Conservation (phyloP, 30 jellyfish, hydroid and myxozoan genomes). For the Aurelia sp. region DNA sequence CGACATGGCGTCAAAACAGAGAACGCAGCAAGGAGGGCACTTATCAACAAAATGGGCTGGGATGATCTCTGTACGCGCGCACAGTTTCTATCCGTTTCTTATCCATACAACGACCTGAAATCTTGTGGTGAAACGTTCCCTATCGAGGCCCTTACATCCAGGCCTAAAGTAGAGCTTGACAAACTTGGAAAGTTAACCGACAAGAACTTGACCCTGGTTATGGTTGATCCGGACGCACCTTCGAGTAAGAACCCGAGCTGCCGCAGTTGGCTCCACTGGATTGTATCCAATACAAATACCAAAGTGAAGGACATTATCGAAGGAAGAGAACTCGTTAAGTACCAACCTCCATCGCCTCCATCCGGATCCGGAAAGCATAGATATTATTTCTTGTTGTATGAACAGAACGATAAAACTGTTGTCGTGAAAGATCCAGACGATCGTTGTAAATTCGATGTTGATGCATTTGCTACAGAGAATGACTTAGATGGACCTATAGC, state of each 20-base stretch:
- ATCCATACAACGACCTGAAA: conserved; percentile 57
- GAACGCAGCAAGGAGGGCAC: conserved; percentile 28
- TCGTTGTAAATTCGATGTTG: conserved; percentile 70
- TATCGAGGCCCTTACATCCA: conserved; percentile 37
- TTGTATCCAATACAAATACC: conserved; percentile 43
- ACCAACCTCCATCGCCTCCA: conserved; percentile 71
- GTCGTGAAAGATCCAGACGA: conserved; percentile 46
- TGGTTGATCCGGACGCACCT: conserved; percentile 96
- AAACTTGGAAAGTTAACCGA: conserved; percentile 60
- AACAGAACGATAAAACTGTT: conserved; percentile 70
- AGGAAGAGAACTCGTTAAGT: conserved; percentile 55
- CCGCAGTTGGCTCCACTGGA: conserved; percentile 91
- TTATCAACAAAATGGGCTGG: conserved; percentile 59
- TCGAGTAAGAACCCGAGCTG: conserved; percentile 75
- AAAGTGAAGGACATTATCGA: conserved; percentile 9
- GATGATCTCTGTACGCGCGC: conserved; percentile 64
- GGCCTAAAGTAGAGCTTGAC: conserved; percentile 60
- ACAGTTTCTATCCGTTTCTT: conserved; percentile 58
- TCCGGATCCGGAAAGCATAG: conserved; percentile 81
- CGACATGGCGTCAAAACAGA: conserved; percentile 18
- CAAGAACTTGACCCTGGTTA: conserved; percentile 66
- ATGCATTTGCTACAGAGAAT: conserved; percentile 53
- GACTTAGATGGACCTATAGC: conserved; percentile 69
- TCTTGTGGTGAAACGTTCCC: conserved; percentile 64
- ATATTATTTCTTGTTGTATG: conserved; percentile 47